These are phyloP conservation scores for Bothrops jararaca DNA, from an alignment of 2,113 vertebrate genomes.

Conservation along the genomic window DNA sequence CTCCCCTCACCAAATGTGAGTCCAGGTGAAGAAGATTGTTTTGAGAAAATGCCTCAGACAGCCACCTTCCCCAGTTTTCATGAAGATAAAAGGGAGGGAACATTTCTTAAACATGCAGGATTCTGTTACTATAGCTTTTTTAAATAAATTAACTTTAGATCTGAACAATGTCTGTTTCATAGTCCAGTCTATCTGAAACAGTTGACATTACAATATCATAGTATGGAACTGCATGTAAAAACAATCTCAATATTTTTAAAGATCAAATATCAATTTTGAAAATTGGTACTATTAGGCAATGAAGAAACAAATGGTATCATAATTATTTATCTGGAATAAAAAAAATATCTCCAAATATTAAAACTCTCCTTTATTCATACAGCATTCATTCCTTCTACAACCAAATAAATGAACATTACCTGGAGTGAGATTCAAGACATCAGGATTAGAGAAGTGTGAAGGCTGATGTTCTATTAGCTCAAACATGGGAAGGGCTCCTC, in stretches of 20 bases:
- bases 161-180: background rate
- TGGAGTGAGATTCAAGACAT: conserved; percentile 90
- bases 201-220: background rate
- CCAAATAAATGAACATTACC: conserved; percentile 68
- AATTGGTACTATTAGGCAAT: background rate
- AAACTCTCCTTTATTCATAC: background rate
- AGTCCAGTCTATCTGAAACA: background rate
- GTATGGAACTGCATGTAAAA: background rate
- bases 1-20: background rate
- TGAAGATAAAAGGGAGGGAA: background rate
- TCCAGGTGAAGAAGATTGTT: background rate
- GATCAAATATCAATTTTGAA: background rate
- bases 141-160: background rate
- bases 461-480: conserved; percentile 93
- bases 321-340: background rate
- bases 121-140: background rate
- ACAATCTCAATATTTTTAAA: background rate
- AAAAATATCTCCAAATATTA: background rate
- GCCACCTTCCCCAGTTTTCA: background rate
- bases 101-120: background rate
- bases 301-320: background rate
- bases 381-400: background rate
- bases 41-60: background rate
- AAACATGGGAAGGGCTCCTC: conserved; percentile 90
- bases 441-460: conserved; percentile 85